A percentile compares a stretch with the other conserved stretches of the same genome.
These are phyloP conservation scores for Hypolimnas misippus DNA, from an alignment of 2,888 invertebrate genomes.

Conservation along the genomic window DNA sequence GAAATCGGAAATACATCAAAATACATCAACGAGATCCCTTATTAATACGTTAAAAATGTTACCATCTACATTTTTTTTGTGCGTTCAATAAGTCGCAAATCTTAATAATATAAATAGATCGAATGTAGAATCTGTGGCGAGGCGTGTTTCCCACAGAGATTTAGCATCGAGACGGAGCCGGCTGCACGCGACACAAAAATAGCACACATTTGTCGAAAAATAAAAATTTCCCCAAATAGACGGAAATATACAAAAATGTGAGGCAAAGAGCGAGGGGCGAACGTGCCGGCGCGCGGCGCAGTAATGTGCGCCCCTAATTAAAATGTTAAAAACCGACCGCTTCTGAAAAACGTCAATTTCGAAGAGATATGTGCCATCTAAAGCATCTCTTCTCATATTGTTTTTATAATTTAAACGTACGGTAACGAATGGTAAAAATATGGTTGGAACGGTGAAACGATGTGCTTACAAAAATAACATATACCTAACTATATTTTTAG, in stretches of 20 bases:
- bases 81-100: constrained; percentile 43
- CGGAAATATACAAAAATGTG: constrained; percentile 83
- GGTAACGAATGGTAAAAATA: constrained; percentile 54
- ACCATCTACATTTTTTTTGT: constrained; percentile 21
- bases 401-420: constrained; percentile 69
- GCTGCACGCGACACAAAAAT: constrained; percentile 82
- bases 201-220: constrained; percentile 83
- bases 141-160: constrained; percentile 82
- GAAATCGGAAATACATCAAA: constrained; percentile 32
- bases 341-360: constrained; percentile 83
- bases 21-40: constrained; percentile 25
- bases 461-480: not conserved
- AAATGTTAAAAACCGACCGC: constrained; percentile 83
- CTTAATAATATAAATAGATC: constrained; percentile 49
- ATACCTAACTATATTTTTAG: not conserved
- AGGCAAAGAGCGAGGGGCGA: constrained; percentile 80
- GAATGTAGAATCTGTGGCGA: constrained; percentile 51
- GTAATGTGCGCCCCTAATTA: constrained; percentile 84
- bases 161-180: constrained; percentile 75
- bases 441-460: not conserved
- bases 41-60: not conserved
- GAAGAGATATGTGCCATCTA: constrained; percentile 82
- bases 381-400: constrained; percentile 78
- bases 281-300: constrained; percentile 72
- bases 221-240: constrained; percentile 83